These are phyloP conservation scores for Bombus terrestris DNA, from an alignment of 1,140 invertebrate genomes.

Conservation along the genomic window DNA sequence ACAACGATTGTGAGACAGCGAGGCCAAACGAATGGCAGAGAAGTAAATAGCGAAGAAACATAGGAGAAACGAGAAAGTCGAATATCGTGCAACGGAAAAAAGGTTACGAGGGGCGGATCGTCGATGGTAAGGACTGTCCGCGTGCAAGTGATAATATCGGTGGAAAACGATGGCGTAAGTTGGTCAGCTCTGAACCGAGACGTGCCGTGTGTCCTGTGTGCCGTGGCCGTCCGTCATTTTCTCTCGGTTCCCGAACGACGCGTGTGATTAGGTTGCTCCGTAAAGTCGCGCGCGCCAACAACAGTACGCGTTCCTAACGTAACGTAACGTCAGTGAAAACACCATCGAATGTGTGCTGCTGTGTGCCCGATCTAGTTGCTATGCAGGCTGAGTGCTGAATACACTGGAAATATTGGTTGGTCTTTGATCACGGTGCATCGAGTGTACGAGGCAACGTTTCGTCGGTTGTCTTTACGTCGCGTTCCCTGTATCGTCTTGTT, in stretches of 20 bases:
- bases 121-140: conserved; percentile 53
- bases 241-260: background rate
- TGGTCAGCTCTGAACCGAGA: background rate
- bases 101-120: conserved; percentile 59
- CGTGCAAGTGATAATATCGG: conserved; percentile 57
- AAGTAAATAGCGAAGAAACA: background rate
- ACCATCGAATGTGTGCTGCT: conserved; percentile 33
- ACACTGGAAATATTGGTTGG: conserved; percentile 4
- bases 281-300: conserved; percentile 49
- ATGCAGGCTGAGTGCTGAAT: conserved; percentile 29
- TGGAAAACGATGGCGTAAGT: conserved; percentile 63
- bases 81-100: conserved; percentile 10
- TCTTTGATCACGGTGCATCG: conserved; percentile 7
- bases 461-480: background rate
- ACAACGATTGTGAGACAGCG: conserved; percentile 5
- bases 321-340: conserved; percentile 46
- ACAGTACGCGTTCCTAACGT: conserved; percentile 47
- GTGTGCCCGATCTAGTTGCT: conserved; percentile 19
- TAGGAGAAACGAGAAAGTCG: background rate
- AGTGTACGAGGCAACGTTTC: conserved; percentile 2
- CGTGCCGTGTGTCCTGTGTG: conserved; percentile 24
- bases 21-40: conserved; percentile 4
- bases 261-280: conserved; percentile 27
- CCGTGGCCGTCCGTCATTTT: conserved; percentile 20
- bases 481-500: background rate